Base-by-base conservation (phyloP, 2,888 invertebrate species). In the Blera fallax region DNA sequence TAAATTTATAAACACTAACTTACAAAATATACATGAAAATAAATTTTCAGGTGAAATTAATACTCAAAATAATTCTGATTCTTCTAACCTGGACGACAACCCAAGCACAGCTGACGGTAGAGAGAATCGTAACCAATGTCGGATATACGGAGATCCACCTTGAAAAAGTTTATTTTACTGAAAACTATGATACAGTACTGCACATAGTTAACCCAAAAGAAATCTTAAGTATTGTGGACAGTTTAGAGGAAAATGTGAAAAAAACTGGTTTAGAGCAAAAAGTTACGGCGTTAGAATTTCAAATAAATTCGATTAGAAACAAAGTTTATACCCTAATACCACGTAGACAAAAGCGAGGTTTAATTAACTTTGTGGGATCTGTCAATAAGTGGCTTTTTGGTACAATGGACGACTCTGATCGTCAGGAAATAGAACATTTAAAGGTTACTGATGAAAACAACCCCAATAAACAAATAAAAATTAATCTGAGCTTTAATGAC, bases 361-460 rank as follows among this genome's bases (percentile, higher is more conserved):
- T 69, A 54, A 6, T 69, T 32, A 69, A 69, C 24, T 52, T 65
- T 29, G 65, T 50, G 5, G 65, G 65, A 5, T 34, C 34, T 18
- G 14, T 45, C 14, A 24, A 54, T 0, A 76, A 65, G 34, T 67
- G 64, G 54, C n/a, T n/a, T n/a, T n/a, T n/a, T n/a, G n/a, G n/a
- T n/a, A 74, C 64, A 6, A 78, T 70, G 58, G 48, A 70, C 10
- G 50, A 60, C 11, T 1, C 7, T 24, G 72, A 60, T 45, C 32
- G 43, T 21, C 11, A 72, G 34, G 50, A 72, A 62, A 70, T 64
- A 50, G 32, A 54, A 5, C 62, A 78, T 62, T 14, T 60, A 11
- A 76, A 58, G 8, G 58, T 50, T 16, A 52, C 60, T 5, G 69
- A 69, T 14, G 40, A 11, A 2, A 77, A 69, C 18, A 58, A 48